Evolutionary conservation across 2,113 vertebrate genomes (phyloP).

Genomic region (Lamprotornis superbus): DNA sequence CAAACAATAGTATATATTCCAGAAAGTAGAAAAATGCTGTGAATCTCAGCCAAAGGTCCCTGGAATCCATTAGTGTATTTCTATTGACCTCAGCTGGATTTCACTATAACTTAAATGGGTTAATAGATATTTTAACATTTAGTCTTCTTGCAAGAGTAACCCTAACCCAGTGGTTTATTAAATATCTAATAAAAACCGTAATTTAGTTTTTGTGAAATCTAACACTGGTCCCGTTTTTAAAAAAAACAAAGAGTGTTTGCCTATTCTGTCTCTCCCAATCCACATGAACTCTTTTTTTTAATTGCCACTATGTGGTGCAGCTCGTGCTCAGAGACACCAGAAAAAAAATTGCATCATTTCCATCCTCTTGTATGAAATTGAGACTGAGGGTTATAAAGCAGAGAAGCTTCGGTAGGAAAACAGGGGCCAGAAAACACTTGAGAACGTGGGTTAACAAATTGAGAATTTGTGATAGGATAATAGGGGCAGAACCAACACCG

Average conservation of each 20-base stretch:
- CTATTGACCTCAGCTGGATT: neutral
- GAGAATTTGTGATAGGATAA: neutral
- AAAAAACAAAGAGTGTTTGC: neutral
- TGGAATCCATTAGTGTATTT: neutral
- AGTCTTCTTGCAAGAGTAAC: neutral
- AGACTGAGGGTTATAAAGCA: neutral
- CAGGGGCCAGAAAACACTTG: accelerated
- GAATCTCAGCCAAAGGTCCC: neutral
- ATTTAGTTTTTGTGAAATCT: neutral
- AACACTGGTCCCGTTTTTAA: neutral
- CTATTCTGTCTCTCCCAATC: neutral
- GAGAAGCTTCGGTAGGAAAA: neutral
- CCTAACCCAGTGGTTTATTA: neutral
- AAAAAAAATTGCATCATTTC: neutral
- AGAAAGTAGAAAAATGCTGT: neutral
- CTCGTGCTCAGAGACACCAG: neutral
- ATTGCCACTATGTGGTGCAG: neutral
- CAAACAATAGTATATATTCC: neutral
- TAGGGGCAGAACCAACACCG: accelerated
- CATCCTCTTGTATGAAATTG: neutral
- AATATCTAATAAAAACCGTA: neutral
- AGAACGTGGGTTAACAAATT: neutral
- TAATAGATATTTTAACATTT: neutral
- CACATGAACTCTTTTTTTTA: neutral
- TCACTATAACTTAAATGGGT: neutral